Evolutionary conservation across 2,113 vertebrate genomes (phyloP).

Genomic region (Rhinopithecus roxellana): DNA sequence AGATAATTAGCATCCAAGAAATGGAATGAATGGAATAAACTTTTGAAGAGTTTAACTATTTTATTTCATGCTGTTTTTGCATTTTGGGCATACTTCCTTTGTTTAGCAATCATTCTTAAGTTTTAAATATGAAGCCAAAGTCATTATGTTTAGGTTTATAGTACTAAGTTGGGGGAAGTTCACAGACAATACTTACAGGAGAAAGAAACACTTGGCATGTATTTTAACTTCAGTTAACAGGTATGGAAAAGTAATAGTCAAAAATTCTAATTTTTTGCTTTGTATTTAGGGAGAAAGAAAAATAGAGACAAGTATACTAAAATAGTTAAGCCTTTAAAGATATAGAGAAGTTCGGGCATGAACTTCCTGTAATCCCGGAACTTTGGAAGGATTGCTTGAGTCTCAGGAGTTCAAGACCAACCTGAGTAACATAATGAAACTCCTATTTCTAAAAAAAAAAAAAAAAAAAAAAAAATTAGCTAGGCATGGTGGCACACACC

Average conservation of each 20-base stretch:
- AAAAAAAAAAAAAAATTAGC: too few relatives aligned
- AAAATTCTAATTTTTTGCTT: neutral
- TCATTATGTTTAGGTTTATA: neutral
- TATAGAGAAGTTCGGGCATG: too few relatives aligned
- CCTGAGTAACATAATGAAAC: too few relatives aligned
- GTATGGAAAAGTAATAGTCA: neutral
- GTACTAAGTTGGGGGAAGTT: neutral
- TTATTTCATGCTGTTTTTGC: slow-evolving; percentile 1
- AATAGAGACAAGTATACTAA: neutral
- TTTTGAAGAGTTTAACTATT: neutral
- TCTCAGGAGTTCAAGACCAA: too few relatives aligned
- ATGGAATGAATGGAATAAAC: neutral
- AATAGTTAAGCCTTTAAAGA: neutral
- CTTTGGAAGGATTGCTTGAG: too few relatives aligned
- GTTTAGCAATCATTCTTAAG: neutral
- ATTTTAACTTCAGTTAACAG: neutral
- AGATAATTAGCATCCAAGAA: neutral
- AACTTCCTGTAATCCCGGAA: too few relatives aligned
- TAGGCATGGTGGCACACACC: too few relatives aligned
- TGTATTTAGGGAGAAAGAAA: neutral
- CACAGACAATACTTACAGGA: neutral
- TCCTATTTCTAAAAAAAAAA: too few relatives aligned
- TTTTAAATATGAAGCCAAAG: slow-evolving; percentile 5
- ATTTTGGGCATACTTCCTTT: neutral
- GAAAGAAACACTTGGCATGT: neutral